Percentiles rank a stretch among this genome's conserved stretches.
Evolutionary conservation across 1,140 invertebrate species (phyloP).

Genomic region (Philotrypesis tridentata): DNA sequence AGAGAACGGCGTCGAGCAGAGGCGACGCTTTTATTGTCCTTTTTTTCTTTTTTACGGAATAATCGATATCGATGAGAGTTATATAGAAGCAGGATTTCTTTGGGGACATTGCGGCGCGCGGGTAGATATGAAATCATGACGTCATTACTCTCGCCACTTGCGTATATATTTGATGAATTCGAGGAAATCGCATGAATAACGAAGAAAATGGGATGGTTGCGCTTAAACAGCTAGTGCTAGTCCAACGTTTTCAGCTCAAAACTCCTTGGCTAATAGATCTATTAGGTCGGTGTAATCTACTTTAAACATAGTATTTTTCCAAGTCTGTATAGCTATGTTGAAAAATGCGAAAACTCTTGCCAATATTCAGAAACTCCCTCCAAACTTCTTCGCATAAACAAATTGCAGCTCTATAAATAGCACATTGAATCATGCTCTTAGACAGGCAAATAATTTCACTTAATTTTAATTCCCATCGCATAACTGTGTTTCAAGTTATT

Average conservation of each 20-base stretch:
- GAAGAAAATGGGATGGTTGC: not conserved
- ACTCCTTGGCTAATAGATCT: too few relatives aligned
- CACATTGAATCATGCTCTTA: not conserved
- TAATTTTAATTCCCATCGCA: too few relatives aligned
- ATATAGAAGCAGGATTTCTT: not conserved
- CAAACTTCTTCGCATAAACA: not conserved
- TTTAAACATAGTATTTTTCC: not conserved
- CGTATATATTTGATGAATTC: not conserved
- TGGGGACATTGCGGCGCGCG: too few relatives aligned
- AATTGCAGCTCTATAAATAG: not conserved
- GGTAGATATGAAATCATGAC: not conserved
- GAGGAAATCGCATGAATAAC: not conserved
- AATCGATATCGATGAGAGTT: too few relatives aligned
- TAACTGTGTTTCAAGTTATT: not conserved
- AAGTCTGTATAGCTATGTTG: not conserved
- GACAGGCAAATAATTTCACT: not conserved
- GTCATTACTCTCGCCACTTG: not conserved
- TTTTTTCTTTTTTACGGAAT: not conserved
- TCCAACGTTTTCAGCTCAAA: too few relatives aligned
- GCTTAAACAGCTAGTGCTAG: too few relatives aligned
- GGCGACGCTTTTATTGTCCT: not conserved
- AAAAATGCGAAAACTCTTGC: not conserved
- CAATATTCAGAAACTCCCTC: not conserved
- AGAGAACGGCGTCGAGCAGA: not conserved
- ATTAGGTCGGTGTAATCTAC: not conserved